These are phyloP conservation scores for Cherax quadricarinatus DNA, from an alignment of 1,140 invertebrate genomes.

Conservation along the genomic window DNA sequence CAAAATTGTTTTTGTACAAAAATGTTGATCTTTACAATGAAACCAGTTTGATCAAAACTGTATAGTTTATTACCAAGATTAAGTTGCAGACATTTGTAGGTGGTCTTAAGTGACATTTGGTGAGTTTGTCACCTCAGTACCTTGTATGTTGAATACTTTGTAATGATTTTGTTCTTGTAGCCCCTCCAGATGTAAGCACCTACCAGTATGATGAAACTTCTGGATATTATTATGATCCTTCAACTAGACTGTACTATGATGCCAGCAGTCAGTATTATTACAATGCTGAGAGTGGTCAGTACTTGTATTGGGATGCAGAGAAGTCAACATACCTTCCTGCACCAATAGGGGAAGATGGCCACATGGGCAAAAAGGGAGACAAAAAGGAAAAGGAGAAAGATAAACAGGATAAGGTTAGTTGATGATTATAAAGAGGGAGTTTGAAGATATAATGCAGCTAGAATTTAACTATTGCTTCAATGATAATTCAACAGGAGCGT, in stretches of 20 bases:
- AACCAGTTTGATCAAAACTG: too few species aligned
- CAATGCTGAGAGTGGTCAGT: conserved; percentile 92
- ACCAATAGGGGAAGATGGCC: conserved; percentile 73
- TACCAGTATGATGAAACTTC: conserved; percentile 97
- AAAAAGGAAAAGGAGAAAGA: conserved; percentile 76
- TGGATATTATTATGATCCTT: conserved; percentile 97
- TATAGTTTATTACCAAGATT: too few species aligned
- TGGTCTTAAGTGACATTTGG: too few species aligned
- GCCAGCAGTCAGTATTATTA: conserved; percentile 95
- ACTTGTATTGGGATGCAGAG: conserved; percentile 95
- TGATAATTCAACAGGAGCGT: not conserved
- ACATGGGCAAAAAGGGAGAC: conserved; percentile 65
- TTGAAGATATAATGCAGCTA: not conserved
- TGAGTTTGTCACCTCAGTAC: too few species aligned
- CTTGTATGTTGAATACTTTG: too few species aligned
- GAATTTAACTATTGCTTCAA: not conserved
- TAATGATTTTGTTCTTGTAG: conserved; percentile 46
- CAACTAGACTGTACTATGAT: conserved; percentile 96
- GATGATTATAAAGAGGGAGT: too few species aligned
- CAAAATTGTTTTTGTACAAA: too few species aligned
- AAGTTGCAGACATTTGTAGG: too few species aligned
- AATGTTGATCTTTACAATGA: too few species aligned
- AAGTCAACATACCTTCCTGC: conserved; percentile 89
- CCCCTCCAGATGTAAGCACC: conserved; percentile 89
- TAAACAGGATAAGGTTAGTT: conserved; percentile 72